These are phyloP conservation scores for Pinna nobilis DNA, from an alignment of 1,140 invertebrate genomes.

Conservation along the genomic window DNA sequence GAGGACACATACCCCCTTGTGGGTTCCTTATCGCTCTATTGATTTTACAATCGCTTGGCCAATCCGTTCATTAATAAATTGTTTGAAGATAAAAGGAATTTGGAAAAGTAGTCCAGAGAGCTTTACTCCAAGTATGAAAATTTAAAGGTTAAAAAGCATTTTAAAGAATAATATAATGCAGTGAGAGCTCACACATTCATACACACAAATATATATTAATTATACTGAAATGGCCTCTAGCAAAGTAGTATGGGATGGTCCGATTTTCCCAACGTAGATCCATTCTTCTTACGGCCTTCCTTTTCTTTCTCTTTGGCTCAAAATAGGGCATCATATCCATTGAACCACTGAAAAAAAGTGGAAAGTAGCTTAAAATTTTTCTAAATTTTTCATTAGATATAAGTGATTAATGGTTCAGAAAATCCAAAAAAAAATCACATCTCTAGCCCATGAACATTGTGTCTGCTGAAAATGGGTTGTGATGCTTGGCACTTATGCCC, in stretches of 20 bases:
- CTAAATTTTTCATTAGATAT: not conserved
- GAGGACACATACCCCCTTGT: no score
- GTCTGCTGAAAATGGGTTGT: no score
- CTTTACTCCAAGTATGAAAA: no score
- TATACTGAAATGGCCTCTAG: conserved; percentile 61
- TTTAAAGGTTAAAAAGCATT: no score
- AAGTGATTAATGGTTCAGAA: not conserved
- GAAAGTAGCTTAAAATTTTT: not conserved
- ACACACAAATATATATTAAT: not conserved
- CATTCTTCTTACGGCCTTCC: conserved; percentile 60
- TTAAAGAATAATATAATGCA: no score
- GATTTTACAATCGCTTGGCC: no score
- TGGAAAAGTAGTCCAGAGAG: no score
- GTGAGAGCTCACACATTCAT: not conserved
- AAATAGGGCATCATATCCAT: conserved; percentile 37
- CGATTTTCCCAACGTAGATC: conserved; percentile 57
- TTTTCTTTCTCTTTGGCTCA: conserved; percentile 48
- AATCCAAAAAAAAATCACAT: not conserved
- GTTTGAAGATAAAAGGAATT: no score
- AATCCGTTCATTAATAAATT: no score
- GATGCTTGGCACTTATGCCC: no score
- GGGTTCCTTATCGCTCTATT: no score
- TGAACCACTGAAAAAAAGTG: conserved; percentile 11
- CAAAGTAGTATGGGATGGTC: conserved; percentile 57
- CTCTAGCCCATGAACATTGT: not conserved